Conservation (phyloP, 2,113 vertebrate genomes). For the Ciconia boyciana region DNA sequence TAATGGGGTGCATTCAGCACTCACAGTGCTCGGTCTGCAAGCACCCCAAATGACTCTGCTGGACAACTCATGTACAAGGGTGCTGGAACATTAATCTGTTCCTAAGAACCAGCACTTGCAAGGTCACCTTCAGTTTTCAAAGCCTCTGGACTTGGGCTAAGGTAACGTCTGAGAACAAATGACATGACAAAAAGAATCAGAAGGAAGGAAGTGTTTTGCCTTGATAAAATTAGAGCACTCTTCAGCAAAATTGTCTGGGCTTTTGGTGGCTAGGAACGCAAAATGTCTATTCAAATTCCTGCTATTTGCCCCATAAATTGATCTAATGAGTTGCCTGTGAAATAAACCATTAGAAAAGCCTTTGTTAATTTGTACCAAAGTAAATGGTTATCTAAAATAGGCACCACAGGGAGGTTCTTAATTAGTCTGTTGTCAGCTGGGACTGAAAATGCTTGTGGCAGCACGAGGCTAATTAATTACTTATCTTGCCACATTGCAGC, state of each 20-base stretch:
- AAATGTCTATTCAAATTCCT: slow-evolving; percentile 41
- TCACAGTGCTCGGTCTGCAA: background rate
- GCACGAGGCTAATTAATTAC: slow-evolving; percentile 69
- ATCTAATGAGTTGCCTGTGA: slow-evolving; percentile 50
- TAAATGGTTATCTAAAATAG: slow-evolving; percentile 66
- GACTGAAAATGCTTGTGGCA: slow-evolving; percentile 61
- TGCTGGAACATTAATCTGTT: background rate
- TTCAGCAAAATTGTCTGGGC: background rate
- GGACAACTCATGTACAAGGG: rapidly evolving
- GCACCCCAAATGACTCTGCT: background rate
- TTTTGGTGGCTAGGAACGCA: background rate
- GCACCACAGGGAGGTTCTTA: slow-evolving; percentile 67
- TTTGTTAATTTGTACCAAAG: slow-evolving; percentile 53
- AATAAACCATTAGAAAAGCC: slow-evolving; percentile 59
- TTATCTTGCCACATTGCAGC: slow-evolving; percentile 31
- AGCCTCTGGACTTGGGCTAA: background rate
- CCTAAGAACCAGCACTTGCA: background rate
- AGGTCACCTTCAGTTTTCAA: background rate
- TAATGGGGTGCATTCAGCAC: background rate
- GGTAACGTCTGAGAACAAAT: background rate
- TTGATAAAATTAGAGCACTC: background rate
- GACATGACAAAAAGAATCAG: background rate
- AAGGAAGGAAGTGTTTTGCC: background rate
- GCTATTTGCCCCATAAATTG: slow-evolving; percentile 34
- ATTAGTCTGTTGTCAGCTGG: slow-evolving; percentile 62